A percentile compares a stretch with the other conserved stretches of the same genome.
Evolutionary conservation across 2,113 vertebrate species (phyloP).

Genomic region (Barnardius zonarius): DNA sequence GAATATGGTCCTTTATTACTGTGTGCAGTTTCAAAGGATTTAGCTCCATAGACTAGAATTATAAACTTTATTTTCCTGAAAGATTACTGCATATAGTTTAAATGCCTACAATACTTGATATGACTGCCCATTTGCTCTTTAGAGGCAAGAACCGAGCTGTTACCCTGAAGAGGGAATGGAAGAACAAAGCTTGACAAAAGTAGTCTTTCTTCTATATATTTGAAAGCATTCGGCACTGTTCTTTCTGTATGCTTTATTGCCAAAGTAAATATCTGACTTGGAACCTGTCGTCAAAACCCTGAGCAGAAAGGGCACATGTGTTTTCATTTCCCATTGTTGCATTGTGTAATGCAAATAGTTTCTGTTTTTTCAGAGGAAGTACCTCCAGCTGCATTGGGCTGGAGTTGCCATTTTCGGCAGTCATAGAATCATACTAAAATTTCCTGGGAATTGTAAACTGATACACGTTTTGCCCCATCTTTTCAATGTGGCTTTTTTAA

Average conservation of each 20-base stretch:
- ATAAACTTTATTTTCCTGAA: not conserved
- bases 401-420: not conserved
- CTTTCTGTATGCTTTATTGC: not conserved
- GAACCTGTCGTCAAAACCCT: not conserved
- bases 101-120: not conserved
- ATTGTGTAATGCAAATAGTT: not conserved
- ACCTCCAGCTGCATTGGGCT: not conserved
- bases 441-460: not conserved
- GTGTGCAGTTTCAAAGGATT: not conserved
- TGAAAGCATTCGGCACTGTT: not conserved
- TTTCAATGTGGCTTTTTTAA: not conserved
- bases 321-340: conserved; percentile 60
- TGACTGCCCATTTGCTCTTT: not conserved
- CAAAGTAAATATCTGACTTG: not conserved
- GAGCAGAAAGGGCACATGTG: not conserved
- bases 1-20: not conserved
- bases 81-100: not conserved
- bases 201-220: not conserved
- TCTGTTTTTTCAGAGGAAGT: not conserved
- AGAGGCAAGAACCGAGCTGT: not conserved
- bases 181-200: not conserved
- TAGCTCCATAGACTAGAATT: not conserved
- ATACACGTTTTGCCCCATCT: not conserved
- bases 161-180: not conserved
- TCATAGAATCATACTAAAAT: not conserved